Evolutionary conservation across 2,797 vertebrate species (phyloP).

Genomic region (Arrhamphus sclerolepis): DNA sequence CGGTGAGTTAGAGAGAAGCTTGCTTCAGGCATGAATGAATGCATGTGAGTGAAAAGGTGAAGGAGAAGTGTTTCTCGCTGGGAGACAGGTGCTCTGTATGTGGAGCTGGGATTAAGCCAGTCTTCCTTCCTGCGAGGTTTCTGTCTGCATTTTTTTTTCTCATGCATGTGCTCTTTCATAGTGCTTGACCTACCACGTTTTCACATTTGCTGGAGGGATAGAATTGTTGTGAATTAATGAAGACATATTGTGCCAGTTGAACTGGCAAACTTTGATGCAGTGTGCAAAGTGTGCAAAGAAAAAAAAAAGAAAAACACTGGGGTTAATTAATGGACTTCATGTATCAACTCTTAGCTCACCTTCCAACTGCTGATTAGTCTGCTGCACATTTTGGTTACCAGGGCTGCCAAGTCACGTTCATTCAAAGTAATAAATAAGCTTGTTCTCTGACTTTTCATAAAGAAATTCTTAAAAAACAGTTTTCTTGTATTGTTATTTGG

Average conservation of each 20-base stretch:
- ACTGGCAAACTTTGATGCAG: constrained; percentile 2
- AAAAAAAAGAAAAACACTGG: constrained; percentile 7
- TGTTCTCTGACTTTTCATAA: no score
- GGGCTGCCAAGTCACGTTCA: no score
- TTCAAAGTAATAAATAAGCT: no score
- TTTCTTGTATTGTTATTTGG: no score
- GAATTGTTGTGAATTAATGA: constrained; percentile 49
- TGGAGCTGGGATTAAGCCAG: constrained; percentile 15
- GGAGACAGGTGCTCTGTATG: constrained; percentile 19
- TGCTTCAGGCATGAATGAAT: constrained; percentile 50
- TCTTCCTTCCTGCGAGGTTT: constrained; percentile 7
- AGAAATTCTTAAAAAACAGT: no score
- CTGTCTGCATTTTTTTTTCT: constrained; percentile 14
- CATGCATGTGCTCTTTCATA: constrained; percentile 25
- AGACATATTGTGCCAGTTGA: constrained; percentile 36
- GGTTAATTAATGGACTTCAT: not conserved
- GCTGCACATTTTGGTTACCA: not conserved
- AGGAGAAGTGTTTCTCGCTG: constrained; percentile 26
- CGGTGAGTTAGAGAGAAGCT: constrained; percentile 46
- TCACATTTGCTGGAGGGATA: constrained; percentile 18
- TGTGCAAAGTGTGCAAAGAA: no score
- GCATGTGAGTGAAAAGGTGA: constrained; percentile 29
- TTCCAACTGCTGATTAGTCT: constrained; percentile 5
- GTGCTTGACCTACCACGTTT: constrained; percentile 23
- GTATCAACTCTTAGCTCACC: constrained; percentile 3